phyloP scores from a whole-genome alignment of 1,140 invertebrate species.

The Meloidogyne exigua region DNA sequence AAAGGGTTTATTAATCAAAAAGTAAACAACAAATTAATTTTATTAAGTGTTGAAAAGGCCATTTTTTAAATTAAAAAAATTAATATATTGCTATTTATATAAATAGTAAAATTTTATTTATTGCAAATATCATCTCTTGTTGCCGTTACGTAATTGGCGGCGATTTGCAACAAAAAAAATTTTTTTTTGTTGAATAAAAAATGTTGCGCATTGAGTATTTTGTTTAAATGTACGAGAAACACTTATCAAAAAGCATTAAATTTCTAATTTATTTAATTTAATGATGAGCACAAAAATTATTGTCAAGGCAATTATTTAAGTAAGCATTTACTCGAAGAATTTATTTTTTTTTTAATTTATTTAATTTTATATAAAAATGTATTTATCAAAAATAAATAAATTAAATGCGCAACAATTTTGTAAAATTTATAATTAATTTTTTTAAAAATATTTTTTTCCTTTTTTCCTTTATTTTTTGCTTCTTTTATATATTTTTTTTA shows the following conservation, averaged over 20 bases:
- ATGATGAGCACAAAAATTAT: neutral
- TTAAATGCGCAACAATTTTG: neutral
- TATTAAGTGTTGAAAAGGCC: neutral
- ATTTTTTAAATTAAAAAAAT: neutral
- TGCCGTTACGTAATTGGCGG: neutral
- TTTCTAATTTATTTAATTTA: neutral
- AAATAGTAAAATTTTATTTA: neutral
- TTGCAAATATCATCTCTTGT: neutral
- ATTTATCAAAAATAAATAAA: too few relatives aligned
- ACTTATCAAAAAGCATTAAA: conserved; percentile 5
- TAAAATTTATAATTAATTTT: too few relatives aligned
- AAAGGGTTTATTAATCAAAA: conserved; percentile 2
- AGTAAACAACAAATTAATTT: neutral
- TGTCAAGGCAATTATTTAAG: neutral
- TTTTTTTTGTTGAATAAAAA: neutral
- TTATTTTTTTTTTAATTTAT: neutral
- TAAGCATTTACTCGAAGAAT: neutral
- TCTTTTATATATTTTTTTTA: neutral
- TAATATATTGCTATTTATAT: too few relatives aligned
- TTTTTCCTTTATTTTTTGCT: neutral
- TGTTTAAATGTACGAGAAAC: neutral
- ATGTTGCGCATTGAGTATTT: neutral
- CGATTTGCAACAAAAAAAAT: conserved; percentile 1
- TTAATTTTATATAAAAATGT: neutral
- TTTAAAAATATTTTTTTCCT: too few relatives aligned